Base-by-base conservation (phyloP, 2,113 vertebrate genomes). In the Willisornis vidua region DNA sequence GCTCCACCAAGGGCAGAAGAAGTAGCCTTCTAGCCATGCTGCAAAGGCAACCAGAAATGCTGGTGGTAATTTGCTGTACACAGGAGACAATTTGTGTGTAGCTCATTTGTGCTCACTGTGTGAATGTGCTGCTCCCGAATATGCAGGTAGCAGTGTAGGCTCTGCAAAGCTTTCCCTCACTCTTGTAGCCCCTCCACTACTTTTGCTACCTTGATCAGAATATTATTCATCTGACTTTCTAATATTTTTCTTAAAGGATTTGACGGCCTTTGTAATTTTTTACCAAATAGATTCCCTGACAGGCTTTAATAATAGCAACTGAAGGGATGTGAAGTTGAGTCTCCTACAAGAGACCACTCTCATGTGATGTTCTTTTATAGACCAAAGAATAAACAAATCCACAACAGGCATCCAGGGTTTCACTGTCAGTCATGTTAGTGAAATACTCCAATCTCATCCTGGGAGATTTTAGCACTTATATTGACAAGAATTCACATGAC, bases 381-480 rank as follows among this genome's bases (percentile, higher is more conserved):
- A 90, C 52, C 52, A 75, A 91, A 87, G 46, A 49, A 19, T 80
- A 74, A 94, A 84, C 33, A 94, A 94, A 79, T 66, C 58, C 49
- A 76, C 65, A 80, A 65, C 49, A 89, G 45, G 8, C 35, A 41
- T 37, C 52, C 70, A 59, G 25, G 33, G 29, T 20, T 63, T 31
- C 45, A 22, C 49, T 61, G 49, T 65, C 66, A 95, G 66, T 45
- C 26, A 43, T 28, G 10, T 43, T 72, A 26, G 48, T 78, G 22
- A 85, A 91, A 93, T 54, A 87, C 20, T 52, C 33, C 6, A 19
- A 46, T 41, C 16, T 68, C 49, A 33, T 59, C 22, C 43, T 59
- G 39, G 18, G 41, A 71, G n/a, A 83, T 82, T 81, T 85, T 57
- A n/a, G 48, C 23, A 45, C 4, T 87, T 51, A 14, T 0, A 55